Base-by-base conservation (phyloP, 2,888 invertebrate genomes). In the Nomada ferruginata region DNA sequence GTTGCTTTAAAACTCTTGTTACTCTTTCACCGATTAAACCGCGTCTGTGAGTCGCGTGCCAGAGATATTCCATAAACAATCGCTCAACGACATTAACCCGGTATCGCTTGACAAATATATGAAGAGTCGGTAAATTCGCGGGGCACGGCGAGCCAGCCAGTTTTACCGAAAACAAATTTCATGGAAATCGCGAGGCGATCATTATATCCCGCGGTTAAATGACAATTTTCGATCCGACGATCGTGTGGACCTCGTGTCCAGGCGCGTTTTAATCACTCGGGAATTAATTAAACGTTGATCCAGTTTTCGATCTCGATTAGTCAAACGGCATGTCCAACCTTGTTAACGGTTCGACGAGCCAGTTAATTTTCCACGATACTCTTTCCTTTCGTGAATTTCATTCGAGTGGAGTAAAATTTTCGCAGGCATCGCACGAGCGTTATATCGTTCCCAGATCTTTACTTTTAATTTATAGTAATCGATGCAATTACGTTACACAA, bases 261-360 rank as follows among this genome's bases (percentile, higher is more conserved):
- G 44, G 50, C 64, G 36, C 55, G 65, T 53, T 47, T 70, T 63
- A 76, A 79, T 82, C 74, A 10, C 64, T 29, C 59, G 29, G 65
- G 76, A 83, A 80, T 83, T 80, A 80, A 83, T 83, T 80, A 80
- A 76, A 66, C 73, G 47, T 36, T 59, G 60, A 78, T 81, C 81
- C 77, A 66, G 69, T 72, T 61, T 53, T 61, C 74, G 77, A 44
- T 68, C 61, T 50, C 66, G 53, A 63, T 61, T 29, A 47, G 59
- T 47, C 75, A 57, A 50, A 69, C 74, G 80, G 69, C 42, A 73
- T 81, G 84, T 84, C 57, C 75, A 81, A 77, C 82, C 83, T 82
- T 77, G 75, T 79, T 87, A 87, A 84, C 84, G 70, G 79, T 59
- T 68, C 72, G 65, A 59, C 82, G 75, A 87, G 83, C 87, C 82